These are phyloP conservation scores for Drosophila serrata DNA, from an alignment of 1,140 invertebrate genomes.

Conservation along the genomic window DNA sequence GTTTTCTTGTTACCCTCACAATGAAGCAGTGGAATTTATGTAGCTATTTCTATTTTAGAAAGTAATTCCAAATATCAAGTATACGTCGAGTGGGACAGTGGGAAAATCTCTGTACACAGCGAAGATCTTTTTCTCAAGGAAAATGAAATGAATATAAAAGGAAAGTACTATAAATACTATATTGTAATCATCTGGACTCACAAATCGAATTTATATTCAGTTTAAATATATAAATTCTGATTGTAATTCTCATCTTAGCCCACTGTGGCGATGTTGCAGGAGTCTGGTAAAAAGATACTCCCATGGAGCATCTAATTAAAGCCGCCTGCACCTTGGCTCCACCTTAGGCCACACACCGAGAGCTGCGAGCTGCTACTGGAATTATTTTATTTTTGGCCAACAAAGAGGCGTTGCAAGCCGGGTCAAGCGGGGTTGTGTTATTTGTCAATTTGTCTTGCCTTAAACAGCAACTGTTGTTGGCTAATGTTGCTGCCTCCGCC, in stretches of 20 bases:
- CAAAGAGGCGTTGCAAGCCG: constrained; percentile 69
- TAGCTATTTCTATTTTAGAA: constrained; percentile 33
- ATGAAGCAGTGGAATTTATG: constrained; percentile 37
- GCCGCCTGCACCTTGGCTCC: constrained; percentile 25
- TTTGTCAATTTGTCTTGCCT: constrained; percentile 82
- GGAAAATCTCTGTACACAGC: not conserved
- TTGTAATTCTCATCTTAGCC: not conserved
- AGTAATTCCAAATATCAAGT: constrained; percentile 39
- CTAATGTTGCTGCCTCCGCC: constrained; percentile 27
- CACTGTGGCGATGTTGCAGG: constrained; percentile 28
- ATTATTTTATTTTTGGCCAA: constrained; percentile 38
- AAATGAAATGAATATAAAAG: no score
- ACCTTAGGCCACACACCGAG: constrained; percentile 46
- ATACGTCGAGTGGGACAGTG: constrained; percentile 19
- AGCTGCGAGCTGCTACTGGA: constrained; percentile 40
- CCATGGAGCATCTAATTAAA: constrained; percentile 76
- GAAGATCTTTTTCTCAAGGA: no score
- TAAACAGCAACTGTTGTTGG: constrained; percentile 56
- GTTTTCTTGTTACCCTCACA: constrained; percentile 19
- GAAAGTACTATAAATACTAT: no score
- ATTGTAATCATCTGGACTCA: no score
- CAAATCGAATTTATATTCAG: not conserved
- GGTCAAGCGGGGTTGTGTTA: constrained; percentile 83
- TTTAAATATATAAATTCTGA: not conserved
- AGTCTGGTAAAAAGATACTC: constrained; percentile 46